Conservation (phyloP, 2,797 vertebrate genomes). For the Phalloptychus januarius region DNA sequence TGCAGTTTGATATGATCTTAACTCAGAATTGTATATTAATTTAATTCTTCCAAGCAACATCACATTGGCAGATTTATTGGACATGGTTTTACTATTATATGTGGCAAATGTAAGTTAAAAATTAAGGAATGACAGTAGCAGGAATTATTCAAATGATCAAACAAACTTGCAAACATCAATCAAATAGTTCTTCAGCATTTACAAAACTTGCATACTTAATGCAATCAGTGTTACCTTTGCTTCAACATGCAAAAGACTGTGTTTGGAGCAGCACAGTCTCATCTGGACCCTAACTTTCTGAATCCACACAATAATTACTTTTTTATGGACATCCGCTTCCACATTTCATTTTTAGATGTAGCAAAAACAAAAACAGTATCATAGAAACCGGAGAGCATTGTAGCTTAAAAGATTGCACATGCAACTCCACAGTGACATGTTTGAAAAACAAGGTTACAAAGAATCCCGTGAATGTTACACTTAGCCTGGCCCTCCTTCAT, state of each 20-base stretch:
- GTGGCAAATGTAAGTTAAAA: not conserved
- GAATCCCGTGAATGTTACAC: not conserved
- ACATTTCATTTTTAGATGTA: not conserved
- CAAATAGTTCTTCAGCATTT: not conserved
- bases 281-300: not conserved
- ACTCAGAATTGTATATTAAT: not conserved
- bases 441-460: not conserved
- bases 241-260: not conserved
- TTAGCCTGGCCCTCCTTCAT: no score
- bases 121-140: not conserved
- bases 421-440: not conserved
- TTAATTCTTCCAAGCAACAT: not conserved
- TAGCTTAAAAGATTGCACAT: not conserved
- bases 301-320: not conserved
- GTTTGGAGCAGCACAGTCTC: not conserved
- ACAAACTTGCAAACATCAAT: not conserved
- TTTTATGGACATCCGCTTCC: not conserved
- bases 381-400: not conserved
- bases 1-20: not conserved
- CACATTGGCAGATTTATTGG: not conserved
- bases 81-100: no score
- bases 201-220: not conserved
- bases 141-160: not conserved
- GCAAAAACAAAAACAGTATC: not conserved
- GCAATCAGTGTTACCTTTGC: not conserved